Conservation (phyloP, 2,888 invertebrate species). For the Gandaritis pyraliata region DNA sequence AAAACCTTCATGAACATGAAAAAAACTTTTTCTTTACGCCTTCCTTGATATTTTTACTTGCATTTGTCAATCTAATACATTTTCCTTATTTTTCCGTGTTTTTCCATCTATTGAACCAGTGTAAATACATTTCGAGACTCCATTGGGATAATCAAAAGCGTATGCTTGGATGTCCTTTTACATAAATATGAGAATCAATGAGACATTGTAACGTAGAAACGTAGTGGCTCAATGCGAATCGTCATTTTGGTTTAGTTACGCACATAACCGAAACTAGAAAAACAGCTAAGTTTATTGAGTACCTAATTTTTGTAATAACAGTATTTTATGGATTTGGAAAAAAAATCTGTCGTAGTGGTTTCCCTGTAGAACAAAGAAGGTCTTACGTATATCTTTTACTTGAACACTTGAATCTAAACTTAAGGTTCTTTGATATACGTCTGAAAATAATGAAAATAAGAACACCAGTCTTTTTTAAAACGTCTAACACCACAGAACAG, state of each 20-base stretch:
- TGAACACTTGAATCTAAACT: background rate
- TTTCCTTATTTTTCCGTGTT: background rate
- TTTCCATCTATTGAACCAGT: background rate
- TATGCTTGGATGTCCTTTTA: constrained; percentile 17
- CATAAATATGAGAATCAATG: constrained; percentile 19
- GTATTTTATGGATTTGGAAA: too few species aligned
- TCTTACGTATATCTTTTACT: too few species aligned
- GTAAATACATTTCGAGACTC: constrained; percentile 6
- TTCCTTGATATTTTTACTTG: too few species aligned
- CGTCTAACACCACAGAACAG: too few species aligned
- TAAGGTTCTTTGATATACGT: background rate
- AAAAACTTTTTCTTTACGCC: too few species aligned
- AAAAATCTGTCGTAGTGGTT: too few species aligned
- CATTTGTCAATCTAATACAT: too few species aligned
- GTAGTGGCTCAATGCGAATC: constrained; percentile 4
- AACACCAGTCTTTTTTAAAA: background rate
- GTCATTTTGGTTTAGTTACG: constrained; percentile 9
- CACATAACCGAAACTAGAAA: constrained; percentile 6
- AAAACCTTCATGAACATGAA: too few species aligned
- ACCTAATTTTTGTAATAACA: background rate
- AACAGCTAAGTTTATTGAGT: background rate
- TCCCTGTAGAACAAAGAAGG: too few species aligned
- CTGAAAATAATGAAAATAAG: background rate
- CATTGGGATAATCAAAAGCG: constrained; percentile 8
- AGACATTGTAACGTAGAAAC: constrained; percentile 14